A percentile compares a stretch with the other conserved stretches of the same genome.
These are phyloP conservation scores for Anguilla marmorata DNA, from an alignment of 2,797 vertebrate genomes.

Conservation along the genomic window DNA sequence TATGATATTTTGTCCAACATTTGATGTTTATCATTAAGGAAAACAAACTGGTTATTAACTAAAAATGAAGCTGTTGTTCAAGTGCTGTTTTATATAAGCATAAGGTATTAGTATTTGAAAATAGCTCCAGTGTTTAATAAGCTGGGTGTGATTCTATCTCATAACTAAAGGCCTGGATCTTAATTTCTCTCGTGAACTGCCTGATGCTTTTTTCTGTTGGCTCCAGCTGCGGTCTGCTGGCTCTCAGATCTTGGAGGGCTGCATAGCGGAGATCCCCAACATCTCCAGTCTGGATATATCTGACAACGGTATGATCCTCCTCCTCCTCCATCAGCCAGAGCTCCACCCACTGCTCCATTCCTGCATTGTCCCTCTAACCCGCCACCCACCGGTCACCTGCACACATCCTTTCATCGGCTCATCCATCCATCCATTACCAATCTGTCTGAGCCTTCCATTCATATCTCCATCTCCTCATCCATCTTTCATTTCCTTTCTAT, in stretches of 20 bases:
- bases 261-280: conserved; percentile 95
- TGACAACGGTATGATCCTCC: conserved; percentile 82
- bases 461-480: not conserved
- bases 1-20: not conserved
- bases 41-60: not conserved
- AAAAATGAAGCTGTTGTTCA: not conserved
- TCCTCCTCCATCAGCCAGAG: not conserved
- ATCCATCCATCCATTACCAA: not conserved
- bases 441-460: not conserved
- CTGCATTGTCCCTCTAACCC: not conserved
- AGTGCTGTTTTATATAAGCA: not conserved
- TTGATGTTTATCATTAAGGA: not conserved
- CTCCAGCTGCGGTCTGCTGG: conserved; percentile 88
- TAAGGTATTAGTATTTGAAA: not conserved
- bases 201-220: conserved; percentile 40
- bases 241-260: conserved; percentile 93
- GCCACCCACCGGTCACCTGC: not conserved
- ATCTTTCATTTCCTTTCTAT: not conserved
- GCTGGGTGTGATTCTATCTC: not conserved
- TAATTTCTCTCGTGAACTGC: not conserved
- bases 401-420: not conserved
- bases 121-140: not conserved
- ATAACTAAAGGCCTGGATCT: not conserved
- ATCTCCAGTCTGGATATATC: conserved; percentile 95
- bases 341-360: not conserved